Conservation (phyloP, 2,113 vertebrate species). For the Tachysurus fulvidraco region DNA sequence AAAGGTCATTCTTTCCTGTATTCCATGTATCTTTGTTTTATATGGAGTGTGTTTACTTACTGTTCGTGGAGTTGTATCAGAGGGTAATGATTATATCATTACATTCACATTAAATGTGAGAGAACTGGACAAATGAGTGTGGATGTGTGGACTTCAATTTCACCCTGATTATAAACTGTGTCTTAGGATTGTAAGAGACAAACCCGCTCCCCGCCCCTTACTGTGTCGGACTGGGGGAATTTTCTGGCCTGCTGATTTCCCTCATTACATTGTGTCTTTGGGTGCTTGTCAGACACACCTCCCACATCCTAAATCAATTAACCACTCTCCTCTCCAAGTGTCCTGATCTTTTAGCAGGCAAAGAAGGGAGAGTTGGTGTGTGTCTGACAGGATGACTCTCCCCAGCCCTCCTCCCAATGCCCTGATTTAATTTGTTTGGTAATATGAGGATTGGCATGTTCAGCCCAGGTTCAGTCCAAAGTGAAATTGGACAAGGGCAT, state of each 20-base stretch:
- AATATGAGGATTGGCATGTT: slow-evolving; percentile 80
- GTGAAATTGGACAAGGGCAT: slow-evolving; percentile 81
- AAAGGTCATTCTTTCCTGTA: not conserved
- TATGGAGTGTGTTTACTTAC: not conserved
- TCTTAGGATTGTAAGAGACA: not conserved
- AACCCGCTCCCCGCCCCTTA: not conserved
- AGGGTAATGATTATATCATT: slow-evolving; percentile 15
- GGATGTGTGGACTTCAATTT: not conserved
- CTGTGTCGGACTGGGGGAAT: not conserved
- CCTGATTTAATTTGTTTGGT: slow-evolving; percentile 81
- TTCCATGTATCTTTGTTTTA: not conserved
- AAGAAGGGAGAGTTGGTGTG: slow-evolving; percentile 51
- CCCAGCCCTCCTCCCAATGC: slow-evolving; percentile 55
- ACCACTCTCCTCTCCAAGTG: slow-evolving; percentile 61
- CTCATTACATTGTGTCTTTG: slow-evolving; percentile 46
- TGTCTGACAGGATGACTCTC: slow-evolving; percentile 52
- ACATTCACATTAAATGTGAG: not conserved
- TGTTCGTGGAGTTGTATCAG: not conserved
- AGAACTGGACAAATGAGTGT: not conserved
- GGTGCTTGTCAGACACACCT: slow-evolving; percentile 57
- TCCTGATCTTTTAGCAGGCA: slow-evolving; percentile 62
- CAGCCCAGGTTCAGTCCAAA: slow-evolving; percentile 77
- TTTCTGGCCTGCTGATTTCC: slow-evolving; percentile 36
- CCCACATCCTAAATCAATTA: slow-evolving; percentile 68
- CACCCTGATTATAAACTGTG: slow-evolving; percentile 9